These are phyloP conservation scores for Acholoe squamosa DNA, from an alignment of 2,888 invertebrate species.

Conservation along the genomic window DNA sequence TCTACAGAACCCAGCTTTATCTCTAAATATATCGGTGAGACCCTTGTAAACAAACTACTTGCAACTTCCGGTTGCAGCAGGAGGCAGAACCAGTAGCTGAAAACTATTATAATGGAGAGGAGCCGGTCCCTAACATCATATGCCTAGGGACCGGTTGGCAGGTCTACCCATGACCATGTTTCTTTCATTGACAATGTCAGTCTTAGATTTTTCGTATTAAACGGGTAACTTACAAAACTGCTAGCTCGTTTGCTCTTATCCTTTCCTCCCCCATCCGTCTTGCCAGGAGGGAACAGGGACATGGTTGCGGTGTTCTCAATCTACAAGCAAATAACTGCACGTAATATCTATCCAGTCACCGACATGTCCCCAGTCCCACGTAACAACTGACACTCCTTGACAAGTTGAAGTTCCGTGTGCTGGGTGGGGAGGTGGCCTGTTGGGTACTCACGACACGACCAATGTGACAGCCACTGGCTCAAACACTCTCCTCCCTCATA, in stretches of 20 bases:
- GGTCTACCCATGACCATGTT: no score
- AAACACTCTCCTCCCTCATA: background rate
- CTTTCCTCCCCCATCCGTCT: conserved; percentile 45
- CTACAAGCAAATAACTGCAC: background rate
- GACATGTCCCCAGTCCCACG: conserved; percentile 41
- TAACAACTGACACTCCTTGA: conserved; percentile 54
- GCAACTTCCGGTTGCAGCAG: no score
- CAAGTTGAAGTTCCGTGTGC: conserved; percentile 52
- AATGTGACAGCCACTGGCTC: conserved; percentile 10
- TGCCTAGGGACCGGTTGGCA: no score
- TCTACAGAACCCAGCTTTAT: no score
- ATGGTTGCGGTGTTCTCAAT: background rate
- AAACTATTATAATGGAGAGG: no score
- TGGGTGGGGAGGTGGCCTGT: background rate
- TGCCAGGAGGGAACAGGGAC: conserved; percentile 35
- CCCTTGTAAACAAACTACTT: no score
- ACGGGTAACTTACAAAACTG: conserved; percentile 35
- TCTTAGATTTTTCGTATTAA: no score
- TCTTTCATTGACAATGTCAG: no score
- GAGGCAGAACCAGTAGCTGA: no score
- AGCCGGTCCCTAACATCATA: no score
- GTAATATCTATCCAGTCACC: conserved; percentile 43
- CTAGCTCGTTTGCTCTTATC: conserved; percentile 55
- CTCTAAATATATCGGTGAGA: no score
- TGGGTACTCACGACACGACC: background rate